phyloP scores from a whole-genome alignment of 1,140 invertebrate species.

The Glossosoma conforme region DNA sequence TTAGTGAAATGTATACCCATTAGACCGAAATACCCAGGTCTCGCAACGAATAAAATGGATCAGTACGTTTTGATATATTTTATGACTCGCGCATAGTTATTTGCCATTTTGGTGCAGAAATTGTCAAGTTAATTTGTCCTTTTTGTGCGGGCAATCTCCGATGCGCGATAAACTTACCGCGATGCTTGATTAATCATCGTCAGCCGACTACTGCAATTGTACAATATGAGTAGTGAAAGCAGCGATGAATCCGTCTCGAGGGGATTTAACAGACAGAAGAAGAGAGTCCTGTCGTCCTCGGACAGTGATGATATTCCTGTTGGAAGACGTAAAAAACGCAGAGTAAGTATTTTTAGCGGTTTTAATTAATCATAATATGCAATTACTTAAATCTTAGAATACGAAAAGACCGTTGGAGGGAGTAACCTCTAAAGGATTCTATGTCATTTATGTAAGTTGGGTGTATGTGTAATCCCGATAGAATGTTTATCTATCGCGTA shows the following conservation, averaged over 20 bases:
- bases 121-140: conserved; percentile 8
- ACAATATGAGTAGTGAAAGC: conserved; percentile 15
- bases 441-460: no score
- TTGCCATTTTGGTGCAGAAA: conserved; percentile 18
- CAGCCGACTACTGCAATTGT: no score
- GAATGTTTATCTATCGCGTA: no score
- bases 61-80: neutral
- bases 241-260: conserved; percentile 10
- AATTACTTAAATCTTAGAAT: neutral
- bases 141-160: conserved; percentile 5
- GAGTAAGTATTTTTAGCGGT: neutral
- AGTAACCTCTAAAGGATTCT: no score
- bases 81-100: conserved; percentile 1
- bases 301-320: conserved; percentile 9
- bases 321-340: neutral
- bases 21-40: no score
- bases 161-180: no score
- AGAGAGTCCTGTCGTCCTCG: conserved; percentile 11
- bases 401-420: no score
- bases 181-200: no score
- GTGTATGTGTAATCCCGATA: no score
- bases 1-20: no score
- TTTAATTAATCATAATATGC: neutral
- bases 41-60: neutral
- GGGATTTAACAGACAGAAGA: conserved; percentile 8